Evolutionary conservation across 2,113 vertebrate genomes (phyloP), one percentile per base, ranked within the genome.

Genomic region (Poicephalus gulielmi): DNA sequence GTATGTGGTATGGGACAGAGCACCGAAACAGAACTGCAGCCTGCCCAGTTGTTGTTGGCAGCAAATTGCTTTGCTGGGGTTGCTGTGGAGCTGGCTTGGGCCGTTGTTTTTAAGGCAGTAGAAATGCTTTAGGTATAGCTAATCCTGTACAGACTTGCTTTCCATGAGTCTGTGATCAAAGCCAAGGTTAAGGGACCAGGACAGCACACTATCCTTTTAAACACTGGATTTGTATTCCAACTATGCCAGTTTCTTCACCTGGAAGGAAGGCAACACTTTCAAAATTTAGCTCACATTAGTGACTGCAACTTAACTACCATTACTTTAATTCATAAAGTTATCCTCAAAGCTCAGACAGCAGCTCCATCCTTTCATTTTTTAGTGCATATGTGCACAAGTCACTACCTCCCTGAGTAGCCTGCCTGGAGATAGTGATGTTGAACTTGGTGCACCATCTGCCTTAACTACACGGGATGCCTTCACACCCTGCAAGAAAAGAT

Each of bases 1-100:
- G 13, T 59, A 59, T 59, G n/a, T 59, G 76, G 83, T 9, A 3
- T 3, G 31, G 70, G 46, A 31, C 66, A 83, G 60, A 50, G 66
- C 1, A 1, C 39, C 1, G 3, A 22, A 46, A 35, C 13, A 11
- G 2, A 76, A 1, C 24, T 19, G 55, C 55, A 37, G 41, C n/a
- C 4, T 60, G 39, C 4, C 8, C 28, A 3, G 78, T 17, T 39
- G 37, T 39, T 39, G 37, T 39, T 20, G 52, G 44, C 37, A 31
- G 25, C 37, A 50, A 15, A 10, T 14, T 13, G 52, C 15, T 39
- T 59, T 59, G 57, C 60, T 67, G 69, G 57, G 14, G 11, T 67
- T 64, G 6, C 39, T 27, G 37, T 55, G 25, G n/a, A 79, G 43
- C 18, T 77, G 43, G 55, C 43, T n/a, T 59, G 30, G 10, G 22